Conservation (phyloP, 2,888 invertebrate species). For the Watsonalla binaria region DNA sequence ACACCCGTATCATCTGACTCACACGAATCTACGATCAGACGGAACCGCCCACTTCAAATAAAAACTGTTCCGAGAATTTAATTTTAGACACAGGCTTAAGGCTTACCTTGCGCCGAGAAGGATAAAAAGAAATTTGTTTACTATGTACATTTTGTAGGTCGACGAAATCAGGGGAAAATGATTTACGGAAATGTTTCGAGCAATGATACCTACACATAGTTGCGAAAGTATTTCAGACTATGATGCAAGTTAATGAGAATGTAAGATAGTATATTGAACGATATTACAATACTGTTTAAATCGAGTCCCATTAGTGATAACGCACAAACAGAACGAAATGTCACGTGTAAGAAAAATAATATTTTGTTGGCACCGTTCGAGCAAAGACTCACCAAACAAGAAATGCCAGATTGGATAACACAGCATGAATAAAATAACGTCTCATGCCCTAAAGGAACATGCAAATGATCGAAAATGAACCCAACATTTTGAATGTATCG, state of each 20-base stretch:
- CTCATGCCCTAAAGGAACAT: slow-evolving; percentile 49
- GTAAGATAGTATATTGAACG: background rate
- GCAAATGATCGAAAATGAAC: slow-evolving; percentile 49
- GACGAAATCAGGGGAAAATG: slow-evolving; percentile 30
- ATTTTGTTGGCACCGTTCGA: slow-evolving; percentile 56
- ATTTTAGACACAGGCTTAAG: slow-evolving; percentile 30
- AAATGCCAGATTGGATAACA: slow-evolving; percentile 57
- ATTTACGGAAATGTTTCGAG: slow-evolving; percentile 17
- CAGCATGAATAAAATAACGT: slow-evolving; percentile 59
- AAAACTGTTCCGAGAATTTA: slow-evolving; percentile 52
- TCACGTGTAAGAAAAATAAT: slow-evolving; percentile 42
- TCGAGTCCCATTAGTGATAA: slow-evolving; percentile 31
- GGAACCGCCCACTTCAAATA: slow-evolving; percentile 60
- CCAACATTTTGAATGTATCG: slow-evolving; percentile 41
- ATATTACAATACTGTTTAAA: slow-evolving; percentile 23
- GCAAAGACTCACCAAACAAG: slow-evolving; percentile 57
- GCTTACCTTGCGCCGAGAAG: slow-evolving; percentile 33
- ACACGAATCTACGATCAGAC: slow-evolving; percentile 54
- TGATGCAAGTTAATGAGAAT: background rate
- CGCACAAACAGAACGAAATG: slow-evolving; percentile 33
- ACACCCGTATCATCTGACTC: slow-evolving; percentile 65
- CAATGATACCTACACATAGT: slow-evolving; percentile 5
- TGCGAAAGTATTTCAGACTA: background rate
- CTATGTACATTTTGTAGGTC: slow-evolving; percentile 40
- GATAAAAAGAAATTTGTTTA: slow-evolving; percentile 35